phyloP scores from a whole-genome alignment of 2,113 vertebrate genomes.

The Ctenodactylus gundi region DNA sequence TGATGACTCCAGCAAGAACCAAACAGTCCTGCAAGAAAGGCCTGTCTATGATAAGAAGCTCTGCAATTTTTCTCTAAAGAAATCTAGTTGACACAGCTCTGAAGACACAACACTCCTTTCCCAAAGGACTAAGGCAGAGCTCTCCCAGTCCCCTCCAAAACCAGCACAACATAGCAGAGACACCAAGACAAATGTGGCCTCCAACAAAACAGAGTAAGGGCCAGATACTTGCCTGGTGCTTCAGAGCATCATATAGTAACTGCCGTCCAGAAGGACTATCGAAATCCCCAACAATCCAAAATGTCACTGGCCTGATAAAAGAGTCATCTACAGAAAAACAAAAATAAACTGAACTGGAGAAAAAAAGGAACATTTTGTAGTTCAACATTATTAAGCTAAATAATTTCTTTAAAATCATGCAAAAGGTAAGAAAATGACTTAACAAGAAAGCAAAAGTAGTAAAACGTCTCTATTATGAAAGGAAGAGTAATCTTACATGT shows the following conservation, averaged over 20 bases:
- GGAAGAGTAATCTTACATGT: not conserved
- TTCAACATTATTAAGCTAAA: slow-evolving; percentile 14
- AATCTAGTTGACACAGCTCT: not conserved
- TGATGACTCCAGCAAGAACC: not conserved
- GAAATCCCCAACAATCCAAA: slow-evolving; percentile 98
- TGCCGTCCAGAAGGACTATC: slow-evolving; percentile 93
- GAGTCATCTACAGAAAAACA: slow-evolving; percentile 90
- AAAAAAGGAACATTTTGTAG: not conserved
- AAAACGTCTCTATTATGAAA: slow-evolving; percentile 50
- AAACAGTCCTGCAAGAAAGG: not conserved
- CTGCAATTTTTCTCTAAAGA: not conserved
- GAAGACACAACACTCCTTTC: not conserved
- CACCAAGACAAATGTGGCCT: not conserved
- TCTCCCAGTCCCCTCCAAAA: not conserved
- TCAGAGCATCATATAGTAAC: slow-evolving; percentile 95
- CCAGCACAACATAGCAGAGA: not conserved
- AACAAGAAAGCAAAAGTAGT: slow-evolving; percentile 39
- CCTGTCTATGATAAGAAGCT: not conserved
- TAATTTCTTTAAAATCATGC: slow-evolving; percentile 65
- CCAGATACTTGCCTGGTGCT: slow-evolving; percentile 90
- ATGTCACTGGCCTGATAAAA: slow-evolving; percentile 96
- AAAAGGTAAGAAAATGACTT: slow-evolving; percentile 43
- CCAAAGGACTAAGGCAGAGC: not conserved
- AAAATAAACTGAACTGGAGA: slow-evolving; percentile 31
- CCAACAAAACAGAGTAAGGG: not conserved